Evolutionary conservation across 64 coral and sea anemone species (phyloP).

Genomic region (Montipora foliosa): DNA sequence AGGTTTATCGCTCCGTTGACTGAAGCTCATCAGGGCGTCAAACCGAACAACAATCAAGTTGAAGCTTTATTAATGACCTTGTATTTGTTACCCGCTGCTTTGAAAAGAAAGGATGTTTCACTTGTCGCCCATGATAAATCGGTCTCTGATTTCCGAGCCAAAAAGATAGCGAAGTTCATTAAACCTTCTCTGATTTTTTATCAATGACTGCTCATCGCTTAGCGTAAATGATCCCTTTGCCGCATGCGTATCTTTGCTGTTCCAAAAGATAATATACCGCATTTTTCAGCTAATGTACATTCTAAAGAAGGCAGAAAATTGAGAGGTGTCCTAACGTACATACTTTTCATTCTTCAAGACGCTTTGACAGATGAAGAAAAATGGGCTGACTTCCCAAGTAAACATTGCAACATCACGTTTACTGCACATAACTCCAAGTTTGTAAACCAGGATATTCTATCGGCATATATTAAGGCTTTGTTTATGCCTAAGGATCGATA

Average conservation of each 20-base stretch:
- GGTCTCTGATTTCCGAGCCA: not conserved
- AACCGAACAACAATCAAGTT: not conserved
- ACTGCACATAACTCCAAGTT: not conserved
- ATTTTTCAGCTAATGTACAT: not conserved
- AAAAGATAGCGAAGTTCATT: not conserved
- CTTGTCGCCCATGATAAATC: not conserved
- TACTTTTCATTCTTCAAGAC: conserved; percentile 14
- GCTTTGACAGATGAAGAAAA: not conserved
- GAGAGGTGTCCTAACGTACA: not conserved
- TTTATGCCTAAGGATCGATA: too few species aligned
- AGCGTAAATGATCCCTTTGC: not conserved
- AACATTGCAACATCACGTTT: not conserved
- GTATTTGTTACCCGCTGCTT: not conserved
- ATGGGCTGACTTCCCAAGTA: not conserved
- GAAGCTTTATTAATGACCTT: not conserved
- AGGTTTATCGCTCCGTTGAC: conserved; percentile 49
- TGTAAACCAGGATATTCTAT: not conserved
- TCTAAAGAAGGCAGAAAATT: not conserved
- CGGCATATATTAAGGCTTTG: too few species aligned
- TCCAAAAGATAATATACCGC: not conserved
- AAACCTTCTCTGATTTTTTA: not conserved
- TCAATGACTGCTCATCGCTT: not conserved
- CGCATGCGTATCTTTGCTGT: not conserved
- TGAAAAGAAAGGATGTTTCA: not conserved
- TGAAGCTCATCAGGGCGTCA: not conserved